Conservation (phyloP, 2,113 vertebrate genomes). For the Megaceryle maxima region DNA sequence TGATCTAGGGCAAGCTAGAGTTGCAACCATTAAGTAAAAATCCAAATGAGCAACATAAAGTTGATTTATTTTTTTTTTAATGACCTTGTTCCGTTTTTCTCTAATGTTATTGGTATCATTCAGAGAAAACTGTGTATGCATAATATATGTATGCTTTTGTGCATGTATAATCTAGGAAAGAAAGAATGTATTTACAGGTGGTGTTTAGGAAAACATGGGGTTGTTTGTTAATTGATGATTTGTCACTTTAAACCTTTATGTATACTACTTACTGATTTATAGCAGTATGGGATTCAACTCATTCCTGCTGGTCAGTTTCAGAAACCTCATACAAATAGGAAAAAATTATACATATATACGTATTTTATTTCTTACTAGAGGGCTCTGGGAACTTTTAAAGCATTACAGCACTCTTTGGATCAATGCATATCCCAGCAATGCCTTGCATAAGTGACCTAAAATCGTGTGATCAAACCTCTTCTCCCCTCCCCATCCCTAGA, state of each 20-base stretch:
- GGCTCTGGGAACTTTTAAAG: slow-evolving; percentile 45
- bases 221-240: background rate
- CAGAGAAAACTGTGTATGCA: background rate
- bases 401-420: slow-evolving; percentile 35
- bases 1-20: background rate
- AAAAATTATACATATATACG: background rate
- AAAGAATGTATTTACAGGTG: background rate
- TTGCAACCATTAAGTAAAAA: background rate
- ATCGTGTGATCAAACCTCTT: slow-evolving; percentile 69
- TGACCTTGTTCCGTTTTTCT: background rate
- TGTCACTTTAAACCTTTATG: slow-evolving; percentile 6
- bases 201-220: background rate
- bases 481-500: slow-evolving; percentile 61
- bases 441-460: slow-evolving; percentile 73
- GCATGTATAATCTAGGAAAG: background rate
- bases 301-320: background rate
- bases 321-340: background rate
- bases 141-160: background rate
- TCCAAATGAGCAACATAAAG: background rate
- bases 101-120: background rate
- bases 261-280: slow-evolving; percentile 19
- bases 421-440: slow-evolving; percentile 49
- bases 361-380: background rate
- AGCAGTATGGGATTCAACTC: background rate
- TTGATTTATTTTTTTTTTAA: background rate